phyloP scores from a whole-genome alignment of 1,140 invertebrate genomes.

The Microplitis demolitor region DNA sequence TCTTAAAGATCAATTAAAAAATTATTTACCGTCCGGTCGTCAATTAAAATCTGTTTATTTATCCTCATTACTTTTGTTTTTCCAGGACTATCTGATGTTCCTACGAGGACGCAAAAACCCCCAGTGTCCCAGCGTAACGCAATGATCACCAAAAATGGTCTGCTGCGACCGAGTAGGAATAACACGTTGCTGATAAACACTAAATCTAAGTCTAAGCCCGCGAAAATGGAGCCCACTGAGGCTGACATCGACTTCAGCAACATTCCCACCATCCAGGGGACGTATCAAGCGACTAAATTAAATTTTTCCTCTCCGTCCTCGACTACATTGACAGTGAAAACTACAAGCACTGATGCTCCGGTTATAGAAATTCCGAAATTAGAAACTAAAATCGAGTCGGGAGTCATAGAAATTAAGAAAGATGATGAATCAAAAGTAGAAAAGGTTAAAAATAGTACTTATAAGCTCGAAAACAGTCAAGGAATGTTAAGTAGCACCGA shows the following conservation, averaged over 20 bases:
- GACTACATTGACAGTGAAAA: too few relatives aligned
- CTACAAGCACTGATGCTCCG: too few relatives aligned
- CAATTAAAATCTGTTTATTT: constrained; percentile 12
- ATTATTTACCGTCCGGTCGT: not conserved
- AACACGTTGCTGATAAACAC: constrained; percentile 51
- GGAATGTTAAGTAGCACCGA: not conserved
- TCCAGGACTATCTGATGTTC: constrained; percentile 41
- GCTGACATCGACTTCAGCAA: constrained; percentile 55
- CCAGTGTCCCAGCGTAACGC: constrained; percentile 45
- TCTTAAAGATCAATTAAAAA: not conserved
- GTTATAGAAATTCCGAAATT: constrained; percentile 35
- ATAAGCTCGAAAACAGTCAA: not conserved
- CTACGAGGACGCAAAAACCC: constrained; percentile 40
- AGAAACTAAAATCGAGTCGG: constrained; percentile 38
- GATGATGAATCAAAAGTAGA: not conserved
- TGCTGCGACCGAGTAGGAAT: constrained; percentile 49
- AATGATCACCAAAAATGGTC: constrained; percentile 58
- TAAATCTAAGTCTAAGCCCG: constrained; percentile 58
- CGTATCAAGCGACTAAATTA: constrained; percentile 55
- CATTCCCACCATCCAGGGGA: constrained; percentile 57
- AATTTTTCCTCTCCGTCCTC: constrained; percentile 36
- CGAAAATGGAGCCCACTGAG: constrained; percentile 52
- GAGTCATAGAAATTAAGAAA: constrained; percentile 21
- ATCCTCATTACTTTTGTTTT: constrained; percentile 11
- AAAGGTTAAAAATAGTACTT: not conserved